phyloP scores from a whole-genome alignment of 2,888 invertebrate species.

The Lepeophtheirus nordmannii region DNA sequence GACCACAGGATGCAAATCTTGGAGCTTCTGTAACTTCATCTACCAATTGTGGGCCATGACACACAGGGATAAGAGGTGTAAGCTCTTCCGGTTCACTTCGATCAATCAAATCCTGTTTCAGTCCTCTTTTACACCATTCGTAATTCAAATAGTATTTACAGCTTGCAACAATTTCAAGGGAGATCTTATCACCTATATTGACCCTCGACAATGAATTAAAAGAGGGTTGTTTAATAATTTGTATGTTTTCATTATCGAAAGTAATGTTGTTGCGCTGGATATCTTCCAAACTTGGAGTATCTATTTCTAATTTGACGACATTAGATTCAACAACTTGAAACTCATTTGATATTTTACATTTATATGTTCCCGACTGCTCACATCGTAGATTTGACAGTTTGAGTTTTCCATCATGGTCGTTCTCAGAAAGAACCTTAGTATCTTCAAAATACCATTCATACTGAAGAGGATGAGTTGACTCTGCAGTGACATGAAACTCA shows the following conservation, averaged over 20 bases:
- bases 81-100: background rate
- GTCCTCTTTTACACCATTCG: constrained; percentile 22
- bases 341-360: constrained; percentile 4
- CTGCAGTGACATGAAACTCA: background rate
- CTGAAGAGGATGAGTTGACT: background rate
- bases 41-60: constrained; percentile 7
- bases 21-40: constrained; percentile 10
- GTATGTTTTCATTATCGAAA: constrained; percentile 6
- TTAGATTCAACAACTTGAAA: background rate
- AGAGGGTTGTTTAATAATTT: constrained; percentile 5
- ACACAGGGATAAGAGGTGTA: background rate
- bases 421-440: background rate
- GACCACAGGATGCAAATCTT: background rate
- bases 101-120: constrained; percentile 13
- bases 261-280: background rate
- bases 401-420: background rate
- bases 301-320: background rate
- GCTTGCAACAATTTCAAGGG: constrained; percentile 5
- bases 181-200: constrained; percentile 6
- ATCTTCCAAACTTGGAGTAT: constrained; percentile 10
- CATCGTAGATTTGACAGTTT: background rate
- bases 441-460: constrained; percentile 23
- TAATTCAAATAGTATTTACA: constrained; percentile 22
- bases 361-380: constrained; percentile 1
- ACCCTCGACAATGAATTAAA: background rate